phyloP scores from a whole-genome alignment of 2,888 invertebrate species.

The Megaustenia siamemsis region DNA sequence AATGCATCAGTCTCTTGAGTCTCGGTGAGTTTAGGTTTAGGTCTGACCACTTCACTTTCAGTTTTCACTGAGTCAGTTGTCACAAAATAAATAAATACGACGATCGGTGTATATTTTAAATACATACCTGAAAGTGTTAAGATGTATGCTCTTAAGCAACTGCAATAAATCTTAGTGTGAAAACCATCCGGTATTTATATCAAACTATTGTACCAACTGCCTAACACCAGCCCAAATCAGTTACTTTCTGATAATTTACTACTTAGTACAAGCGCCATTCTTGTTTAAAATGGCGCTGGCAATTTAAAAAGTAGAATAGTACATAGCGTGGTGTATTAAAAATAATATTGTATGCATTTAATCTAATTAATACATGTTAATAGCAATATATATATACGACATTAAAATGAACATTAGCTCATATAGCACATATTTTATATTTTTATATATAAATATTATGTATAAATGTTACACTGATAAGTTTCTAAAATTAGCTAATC shows the following conservation, averaged over 20 bases:
- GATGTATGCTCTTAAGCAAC: not conserved
- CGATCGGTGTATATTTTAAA: not conserved
- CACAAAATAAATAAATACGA: too few relatives aligned
- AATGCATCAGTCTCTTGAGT: too few relatives aligned
- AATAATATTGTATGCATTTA: not conserved
- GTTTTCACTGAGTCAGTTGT: too few relatives aligned
- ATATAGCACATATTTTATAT: not conserved
- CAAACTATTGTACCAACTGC: not conserved
- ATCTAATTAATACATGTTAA: too few relatives aligned
- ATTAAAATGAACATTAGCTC: too few relatives aligned
- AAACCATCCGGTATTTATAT: not conserved
- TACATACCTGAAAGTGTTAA: not conserved
- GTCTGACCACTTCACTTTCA: too few relatives aligned
- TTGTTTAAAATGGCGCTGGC: slow-evolving; percentile 23
- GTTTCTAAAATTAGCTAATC: slow-evolving; percentile 17
- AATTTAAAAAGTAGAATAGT: not conserved
- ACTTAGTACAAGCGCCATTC: not conserved
- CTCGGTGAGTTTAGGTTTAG: too few relatives aligned
- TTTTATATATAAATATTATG: not conserved
- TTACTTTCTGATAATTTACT: not conserved
- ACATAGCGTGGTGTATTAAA: not conserved
- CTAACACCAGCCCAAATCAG: not conserved
- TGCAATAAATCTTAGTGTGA: not conserved
- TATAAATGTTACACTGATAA: not conserved
- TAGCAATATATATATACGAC: too few relatives aligned